Percentiles rank a stretch among this genome's conserved stretches.
These are phyloP conservation scores for Ethmia dodecea DNA, from an alignment of 2,888 invertebrate genomes.

Conservation along the genomic window DNA sequence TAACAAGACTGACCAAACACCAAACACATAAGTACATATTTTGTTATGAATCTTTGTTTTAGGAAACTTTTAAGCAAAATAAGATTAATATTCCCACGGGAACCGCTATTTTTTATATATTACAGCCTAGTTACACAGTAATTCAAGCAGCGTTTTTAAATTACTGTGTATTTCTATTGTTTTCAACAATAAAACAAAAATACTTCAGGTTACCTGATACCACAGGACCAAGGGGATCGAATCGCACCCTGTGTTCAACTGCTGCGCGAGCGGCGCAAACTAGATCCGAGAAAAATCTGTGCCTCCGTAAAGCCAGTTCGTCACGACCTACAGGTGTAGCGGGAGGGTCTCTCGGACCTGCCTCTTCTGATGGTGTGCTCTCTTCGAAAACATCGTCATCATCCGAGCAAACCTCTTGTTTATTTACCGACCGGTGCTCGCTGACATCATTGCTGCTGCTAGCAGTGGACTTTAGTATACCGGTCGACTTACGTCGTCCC, in stretches of 20 bases:
- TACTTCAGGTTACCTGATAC: too few species aligned
- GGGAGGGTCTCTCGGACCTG: slow-evolving; percentile 81
- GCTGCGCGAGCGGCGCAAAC: slow-evolving; percentile 84
- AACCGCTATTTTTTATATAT: too few species aligned
- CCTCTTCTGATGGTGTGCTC: slow-evolving; percentile 46
- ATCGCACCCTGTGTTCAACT: slow-evolving; percentile 85
- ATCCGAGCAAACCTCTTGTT: slow-evolving; percentile 45
- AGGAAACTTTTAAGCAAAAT: too few species aligned
- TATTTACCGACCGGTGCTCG: slow-evolving; percentile 37
- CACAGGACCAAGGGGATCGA: slow-evolving; percentile 84
- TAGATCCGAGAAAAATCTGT: slow-evolving; percentile 87
- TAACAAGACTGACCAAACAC: too few species aligned
- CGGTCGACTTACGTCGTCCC: slow-evolving; percentile 61
- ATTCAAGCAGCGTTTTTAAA: too few species aligned
- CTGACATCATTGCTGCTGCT: slow-evolving; percentile 47
- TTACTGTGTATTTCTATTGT: too few species aligned
- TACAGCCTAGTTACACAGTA: too few species aligned
- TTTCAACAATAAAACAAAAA: too few species aligned
- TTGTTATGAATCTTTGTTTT: too few species aligned
- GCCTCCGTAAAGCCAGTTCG: slow-evolving; percentile 85
- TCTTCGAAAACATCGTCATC: slow-evolving; percentile 82
- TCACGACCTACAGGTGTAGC: slow-evolving; percentile 88
- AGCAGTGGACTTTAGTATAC: slow-evolving; percentile 64
- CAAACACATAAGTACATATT: too few species aligned
- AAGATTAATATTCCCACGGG: too few species aligned